Evolutionary conservation across 2,113 vertebrate species (phyloP).

Genomic region (Brachyhypopomus occidentalis): DNA sequence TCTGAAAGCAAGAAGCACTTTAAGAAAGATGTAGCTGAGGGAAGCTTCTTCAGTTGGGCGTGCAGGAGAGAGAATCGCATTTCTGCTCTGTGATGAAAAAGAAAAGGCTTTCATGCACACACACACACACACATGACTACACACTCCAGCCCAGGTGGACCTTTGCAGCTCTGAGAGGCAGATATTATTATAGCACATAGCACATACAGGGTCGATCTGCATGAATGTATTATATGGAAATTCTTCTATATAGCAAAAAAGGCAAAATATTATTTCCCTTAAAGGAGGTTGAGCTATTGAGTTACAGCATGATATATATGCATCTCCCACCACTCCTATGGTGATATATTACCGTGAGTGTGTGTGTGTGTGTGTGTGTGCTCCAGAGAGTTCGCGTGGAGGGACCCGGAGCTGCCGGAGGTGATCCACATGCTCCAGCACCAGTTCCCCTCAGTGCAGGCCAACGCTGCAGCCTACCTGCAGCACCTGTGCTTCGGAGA

Average conservation of each 20-base stretch:
- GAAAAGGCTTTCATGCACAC: too few species aligned
- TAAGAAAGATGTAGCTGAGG: too few species aligned
- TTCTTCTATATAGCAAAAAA: too few species aligned
- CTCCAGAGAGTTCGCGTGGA: slow-evolving; percentile 94
- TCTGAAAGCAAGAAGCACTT: not conserved
- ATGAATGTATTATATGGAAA: too few species aligned
- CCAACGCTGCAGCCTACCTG: slow-evolving; percentile 93
- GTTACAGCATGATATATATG: too few species aligned
- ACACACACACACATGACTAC: not conserved
- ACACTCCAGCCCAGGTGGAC: not conserved
- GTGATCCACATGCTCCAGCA: slow-evolving; percentile 99
- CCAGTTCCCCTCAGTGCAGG: slow-evolving; percentile 95
- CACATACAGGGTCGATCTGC: not conserved
- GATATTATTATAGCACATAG: not conserved
- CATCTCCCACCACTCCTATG: not conserved
- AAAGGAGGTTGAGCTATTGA: not conserved
- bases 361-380: slow-evolving; percentile 11
- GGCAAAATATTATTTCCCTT: not conserved
- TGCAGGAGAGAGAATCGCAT: not conserved
- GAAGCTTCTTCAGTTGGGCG: not conserved
- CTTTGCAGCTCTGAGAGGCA: not conserved
- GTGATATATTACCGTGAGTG: not conserved
- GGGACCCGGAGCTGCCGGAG: slow-evolving; percentile 91
- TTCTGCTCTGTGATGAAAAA: not conserved
- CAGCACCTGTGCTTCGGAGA: slow-evolving; percentile 97